A percentile compares a stretch with the other conserved stretches of the same genome.
phyloP scores from a whole-genome alignment of 53 echinoderm and acorn worm species.

The Zoroaster sp. region DNA sequence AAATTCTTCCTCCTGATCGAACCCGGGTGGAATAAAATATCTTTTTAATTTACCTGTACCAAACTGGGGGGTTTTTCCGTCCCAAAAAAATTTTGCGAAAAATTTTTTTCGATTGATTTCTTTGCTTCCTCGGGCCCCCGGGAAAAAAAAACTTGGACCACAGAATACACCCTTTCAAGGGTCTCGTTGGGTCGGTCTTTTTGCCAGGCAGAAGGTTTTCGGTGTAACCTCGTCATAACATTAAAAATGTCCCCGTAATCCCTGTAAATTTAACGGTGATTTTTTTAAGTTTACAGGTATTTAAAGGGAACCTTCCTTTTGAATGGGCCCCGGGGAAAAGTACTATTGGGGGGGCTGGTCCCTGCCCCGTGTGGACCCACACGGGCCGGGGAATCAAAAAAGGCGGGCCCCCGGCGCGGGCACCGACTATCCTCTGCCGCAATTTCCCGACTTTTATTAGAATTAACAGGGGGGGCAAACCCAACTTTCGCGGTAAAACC shows the following conservation, averaged over 20 bases:
- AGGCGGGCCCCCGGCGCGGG: too few relatives aligned
- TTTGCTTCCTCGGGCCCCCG: constrained; percentile 64
- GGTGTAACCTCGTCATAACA: constrained; percentile 92
- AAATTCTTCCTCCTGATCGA: too few relatives aligned
- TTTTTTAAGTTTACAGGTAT: neutral
- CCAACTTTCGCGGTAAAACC: too few relatives aligned
- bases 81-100: neutral
- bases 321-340: neutral
- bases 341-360: neutral
- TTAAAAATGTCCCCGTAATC: constrained; percentile 84
- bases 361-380: neutral
- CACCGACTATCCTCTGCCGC: too few relatives aligned
- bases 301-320: neutral
- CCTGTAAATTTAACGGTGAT: constrained; percentile 3
- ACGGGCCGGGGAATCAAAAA: too few relatives aligned
- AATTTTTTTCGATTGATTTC: neutral
- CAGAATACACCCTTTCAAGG: constrained; percentile 81
- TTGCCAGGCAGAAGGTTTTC: constrained; percentile 89
- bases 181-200: constrained; percentile 70
- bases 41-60: too few relatives aligned
- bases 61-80: too few relatives aligned
- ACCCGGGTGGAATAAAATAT: too few relatives aligned
- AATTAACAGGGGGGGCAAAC: too few relatives aligned
- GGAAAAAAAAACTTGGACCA: constrained; percentile 83
- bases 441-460: too few relatives aligned